A percentile compares a stretch with the other conserved stretches of the same genome.
phyloP scores from a whole-genome alignment of 1,140 invertebrate species.

The Lasioglossum albipes region DNA sequence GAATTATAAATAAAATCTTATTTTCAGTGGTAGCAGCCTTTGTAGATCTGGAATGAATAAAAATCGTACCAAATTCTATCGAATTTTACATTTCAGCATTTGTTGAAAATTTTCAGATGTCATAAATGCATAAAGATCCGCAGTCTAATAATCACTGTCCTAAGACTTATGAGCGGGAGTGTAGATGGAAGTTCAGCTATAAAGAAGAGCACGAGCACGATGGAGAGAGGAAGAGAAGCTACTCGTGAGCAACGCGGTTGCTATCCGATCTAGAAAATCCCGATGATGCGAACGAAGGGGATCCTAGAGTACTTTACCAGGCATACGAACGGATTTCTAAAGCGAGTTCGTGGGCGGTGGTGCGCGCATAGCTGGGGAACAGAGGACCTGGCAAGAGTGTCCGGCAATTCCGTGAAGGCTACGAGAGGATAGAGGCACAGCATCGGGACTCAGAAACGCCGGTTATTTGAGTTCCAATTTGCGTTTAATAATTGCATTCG shows the following conservation, averaged over 20 bases:
- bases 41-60: no score
- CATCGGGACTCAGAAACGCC: slow-evolving; percentile 37
- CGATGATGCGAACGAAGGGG: background rate
- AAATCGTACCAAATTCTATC: no score
- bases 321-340: slow-evolving; percentile 7
- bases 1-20: no score
- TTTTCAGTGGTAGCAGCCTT: no score
- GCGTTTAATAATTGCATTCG: slow-evolving; percentile 70
- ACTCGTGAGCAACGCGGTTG: background rate
- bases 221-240: background rate
- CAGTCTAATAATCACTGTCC: no score
- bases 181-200: background rate
- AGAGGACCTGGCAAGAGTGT: background rate
- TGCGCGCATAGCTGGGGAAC: background rate
- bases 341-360: slow-evolving; percentile 17
- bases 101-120: no score
- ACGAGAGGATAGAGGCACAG: background rate
- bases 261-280: slow-evolving; percentile 37
- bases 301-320: slow-evolving; percentile 9
- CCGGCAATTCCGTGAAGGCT: slow-evolving; percentile 27
- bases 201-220: background rate
- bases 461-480: slow-evolving; percentile 71
- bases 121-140: no score
- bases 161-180: no score
- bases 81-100: no score